Base-by-base conservation (phyloP, 2,888 invertebrate species). In the Cryptocephalus moraei region DNA sequence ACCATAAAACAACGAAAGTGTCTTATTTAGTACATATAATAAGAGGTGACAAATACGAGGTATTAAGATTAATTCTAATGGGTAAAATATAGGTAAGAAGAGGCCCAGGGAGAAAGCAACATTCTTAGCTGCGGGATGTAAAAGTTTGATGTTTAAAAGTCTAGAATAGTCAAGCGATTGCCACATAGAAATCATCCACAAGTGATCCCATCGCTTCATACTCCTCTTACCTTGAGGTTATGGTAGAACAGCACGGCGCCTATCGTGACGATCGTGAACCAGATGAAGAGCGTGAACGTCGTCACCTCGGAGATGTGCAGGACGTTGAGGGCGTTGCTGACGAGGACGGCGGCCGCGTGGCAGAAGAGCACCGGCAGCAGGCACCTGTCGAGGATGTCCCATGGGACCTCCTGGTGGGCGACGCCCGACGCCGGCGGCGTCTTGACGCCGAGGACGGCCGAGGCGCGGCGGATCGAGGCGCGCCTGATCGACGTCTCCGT, bases 211-310 rank as follows among this genome's bases (percentile, higher is more conserved):
- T 22, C 22, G 22, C 22, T 22, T 22, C 2, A 22, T 4, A 4
- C 6, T 22, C 22, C 3, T 6, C 74, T 77, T 73, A 87, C 89
- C 84, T 87, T 87, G 43, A 90, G 74, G 64, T 87, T 88, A 63
- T 88, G 88, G 71, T 88, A 90, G 71, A 88, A 89, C 69, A 88
- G 75, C 9, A 88, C 82, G 2, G 83, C 82, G 31, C 85, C 85
- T 51, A 84, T 76, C 49, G 82, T 80, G 43, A 84, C 83, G 61
- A 86, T 75, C 43, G 83, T 74, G 65, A 88, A 84, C 77, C 86
- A 81, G 33, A 87, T 78, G 68, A 89, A 89, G 12, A 89, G 75
- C 8, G 86, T 82, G 67, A 89, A 82, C 46, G 85, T 83, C 9
- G 87, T 84, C 51, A 87, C 77, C 62, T 82, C 80, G 54, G 86